Base-by-base conservation (phyloP, 1,140 invertebrate species). In the Drosophila equinoxialis region DNA sequence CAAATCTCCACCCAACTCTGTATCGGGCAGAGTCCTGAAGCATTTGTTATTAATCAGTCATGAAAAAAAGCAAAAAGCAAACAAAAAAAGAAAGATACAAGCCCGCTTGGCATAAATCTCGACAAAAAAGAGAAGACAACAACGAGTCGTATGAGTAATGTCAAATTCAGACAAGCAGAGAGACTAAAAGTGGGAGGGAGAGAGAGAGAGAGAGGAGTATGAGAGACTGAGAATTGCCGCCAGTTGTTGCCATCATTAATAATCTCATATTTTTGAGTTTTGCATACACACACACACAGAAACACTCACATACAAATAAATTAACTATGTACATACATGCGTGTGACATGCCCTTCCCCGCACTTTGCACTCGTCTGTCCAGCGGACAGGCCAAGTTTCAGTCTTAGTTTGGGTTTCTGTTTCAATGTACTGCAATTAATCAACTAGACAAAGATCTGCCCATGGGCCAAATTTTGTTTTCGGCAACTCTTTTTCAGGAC, bases 141-240 rank as follows among this genome's bases (percentile, higher is more conserved):
- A 86, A 86, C 79, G 82, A 69, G 75, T 61, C 79, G 83, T 81
- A 86, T 86, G 82, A 87, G 82, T 79, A 71, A 86, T 86, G 83
- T 83, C 83, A 87, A 87, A 82, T 82, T 84, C 82, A 87, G 79
- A 39, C 65, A 41, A 45, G 57, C 41, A 57, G 35, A 66, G 41
- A 20, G 10, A 63, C 13, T 13, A 11, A 41, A 23, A 23, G 45
- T 11, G 17, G 10, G 2, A 17, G 7, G 8, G 7, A 14, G 14
- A 3, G 42, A 2, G 14, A 17, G 10, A 23, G 45, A 10, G 8
- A 20, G 45, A 10, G 45, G n/a, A 7, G 6, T 5, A 48, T 48
- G 8, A 37, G n/a, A 17, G 64, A 57, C 74, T 71, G 77, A 66
- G 66, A 79, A 79, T 65, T 70, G 77, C 59, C 71, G 60, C 62